Conservation (phyloP, 2,113 vertebrate species). For the Chloebia gouldiae region DNA sequence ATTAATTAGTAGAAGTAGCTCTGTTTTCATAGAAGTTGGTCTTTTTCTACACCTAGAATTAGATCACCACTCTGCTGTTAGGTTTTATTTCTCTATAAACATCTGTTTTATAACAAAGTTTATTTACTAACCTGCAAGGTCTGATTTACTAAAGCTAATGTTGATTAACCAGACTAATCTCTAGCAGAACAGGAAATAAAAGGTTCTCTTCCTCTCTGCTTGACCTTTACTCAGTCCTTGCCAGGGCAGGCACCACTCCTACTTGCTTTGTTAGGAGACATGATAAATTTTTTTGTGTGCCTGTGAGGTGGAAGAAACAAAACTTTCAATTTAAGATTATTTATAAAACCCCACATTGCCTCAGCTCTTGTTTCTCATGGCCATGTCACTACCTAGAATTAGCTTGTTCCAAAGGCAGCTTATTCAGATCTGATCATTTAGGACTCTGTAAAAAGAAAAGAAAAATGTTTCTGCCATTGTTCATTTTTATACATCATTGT, state of each 20-base stretch:
- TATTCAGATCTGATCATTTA: background rate
- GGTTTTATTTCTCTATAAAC: background rate
- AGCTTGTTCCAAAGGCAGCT: background rate
- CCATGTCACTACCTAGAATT: background rate
- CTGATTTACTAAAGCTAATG: background rate
- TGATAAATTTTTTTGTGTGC: rapidly evolving
- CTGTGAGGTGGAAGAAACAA: background rate
- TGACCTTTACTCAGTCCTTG: conserved; percentile 16
- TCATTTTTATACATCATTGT: background rate
- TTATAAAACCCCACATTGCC: background rate
- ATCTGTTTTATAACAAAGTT: background rate
- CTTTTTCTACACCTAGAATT: background rate
- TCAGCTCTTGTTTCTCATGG: background rate
- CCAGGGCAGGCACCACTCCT: background rate
- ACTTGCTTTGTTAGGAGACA: background rate
- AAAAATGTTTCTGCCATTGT: rapidly evolving
- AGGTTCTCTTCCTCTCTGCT: background rate
- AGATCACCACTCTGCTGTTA: background rate
- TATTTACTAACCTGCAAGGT: background rate
- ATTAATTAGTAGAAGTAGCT: background rate
- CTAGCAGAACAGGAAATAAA: background rate
- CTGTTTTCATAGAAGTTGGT: background rate
- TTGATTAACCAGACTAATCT: conserved; percentile 24
- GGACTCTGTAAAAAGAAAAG: background rate
- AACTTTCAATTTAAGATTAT: background rate